Conservation (phyloP, 2,113 vertebrate genomes). For the Gavia stellata region DNA sequence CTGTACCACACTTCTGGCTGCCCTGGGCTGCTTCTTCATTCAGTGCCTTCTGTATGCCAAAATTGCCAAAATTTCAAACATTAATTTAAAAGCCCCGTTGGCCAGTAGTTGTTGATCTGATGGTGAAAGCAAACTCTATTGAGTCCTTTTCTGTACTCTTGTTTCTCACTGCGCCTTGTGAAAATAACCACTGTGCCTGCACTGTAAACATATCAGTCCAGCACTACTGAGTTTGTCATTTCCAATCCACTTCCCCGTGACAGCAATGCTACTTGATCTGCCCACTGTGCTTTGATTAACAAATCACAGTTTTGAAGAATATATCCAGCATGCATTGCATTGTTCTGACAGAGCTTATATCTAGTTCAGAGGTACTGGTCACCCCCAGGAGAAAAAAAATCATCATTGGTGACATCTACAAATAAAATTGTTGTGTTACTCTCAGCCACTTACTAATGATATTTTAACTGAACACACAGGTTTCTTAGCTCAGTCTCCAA, state of each 20-base stretch:
- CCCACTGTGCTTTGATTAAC: neutral
- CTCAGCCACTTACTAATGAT: neutral
- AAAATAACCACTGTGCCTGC: neutral
- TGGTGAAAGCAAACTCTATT: neutral
- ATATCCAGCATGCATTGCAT: neutral
- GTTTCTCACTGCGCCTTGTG: neutral
- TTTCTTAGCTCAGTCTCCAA: neutral
- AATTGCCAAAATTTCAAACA: neutral
- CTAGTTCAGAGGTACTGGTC: neutral
- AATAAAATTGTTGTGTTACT: neutral
- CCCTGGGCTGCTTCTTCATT: neutral
- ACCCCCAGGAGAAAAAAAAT: neutral
- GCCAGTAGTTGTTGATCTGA: neutral
- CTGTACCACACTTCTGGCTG: neutral
- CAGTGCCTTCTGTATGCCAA: neutral
- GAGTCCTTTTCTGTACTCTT: neutral
- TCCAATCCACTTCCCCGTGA: slow-evolving; percentile 23
- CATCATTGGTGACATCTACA: neutral
- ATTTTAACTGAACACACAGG: neutral
- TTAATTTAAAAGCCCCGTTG: neutral
- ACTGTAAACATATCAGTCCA: neutral
- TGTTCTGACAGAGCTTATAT: neutral
- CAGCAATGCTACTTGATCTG: slow-evolving; percentile 7
- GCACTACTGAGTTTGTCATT: slow-evolving; percentile 12
- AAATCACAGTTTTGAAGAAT: slow-evolving; percentile 14